Evolutionary conservation across 1,140 invertebrate genomes (phyloP).

Genomic region (Chymomyza costata): DNA sequence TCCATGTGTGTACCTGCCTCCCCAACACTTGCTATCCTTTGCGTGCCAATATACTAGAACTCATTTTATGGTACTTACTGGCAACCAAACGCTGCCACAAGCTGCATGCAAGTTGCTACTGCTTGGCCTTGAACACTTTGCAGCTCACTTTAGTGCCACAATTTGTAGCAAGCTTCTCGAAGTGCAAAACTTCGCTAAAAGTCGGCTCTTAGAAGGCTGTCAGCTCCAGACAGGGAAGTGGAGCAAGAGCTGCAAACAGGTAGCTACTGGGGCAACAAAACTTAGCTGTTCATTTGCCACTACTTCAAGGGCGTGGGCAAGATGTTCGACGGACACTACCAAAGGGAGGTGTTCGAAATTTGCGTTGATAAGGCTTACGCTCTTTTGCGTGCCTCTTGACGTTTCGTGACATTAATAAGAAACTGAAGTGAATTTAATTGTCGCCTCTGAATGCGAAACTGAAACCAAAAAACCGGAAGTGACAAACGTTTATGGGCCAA

Average conservation of each 20-base stretch:
- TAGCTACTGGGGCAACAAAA: constrained; percentile 23
- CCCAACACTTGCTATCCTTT: too few species aligned
- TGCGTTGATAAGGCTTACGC: constrained; percentile 26
- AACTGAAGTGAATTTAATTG: constrained; percentile 69
- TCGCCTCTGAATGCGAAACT: constrained; percentile 36
- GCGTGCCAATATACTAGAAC: too few species aligned
- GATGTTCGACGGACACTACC: too few species aligned
- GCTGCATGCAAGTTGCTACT: too few species aligned
- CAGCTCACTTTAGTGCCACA: too few species aligned
- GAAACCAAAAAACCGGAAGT: constrained; percentile 41
- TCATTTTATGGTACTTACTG: too few species aligned
- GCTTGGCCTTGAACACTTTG: too few species aligned
- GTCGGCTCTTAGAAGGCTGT: too few species aligned
- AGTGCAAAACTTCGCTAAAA: too few species aligned
- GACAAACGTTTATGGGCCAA: constrained; percentile 19
- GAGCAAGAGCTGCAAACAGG: constrained; percentile 5
- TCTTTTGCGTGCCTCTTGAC: constrained; percentile 52
- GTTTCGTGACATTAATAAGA: constrained; percentile 66
- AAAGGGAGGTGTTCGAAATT: constrained; percentile 15
- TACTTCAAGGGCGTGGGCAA: constrained; percentile 31
- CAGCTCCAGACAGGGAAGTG: constrained; percentile 2
- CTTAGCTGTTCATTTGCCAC: constrained; percentile 47
- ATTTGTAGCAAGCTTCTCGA: too few species aligned
- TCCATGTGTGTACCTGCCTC: too few species aligned
- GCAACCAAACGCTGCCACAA: too few species aligned